These are phyloP conservation scores for Rhyacophila evoluta DNA, from an alignment of 2,888 invertebrate genomes.

Conservation along the genomic window DNA sequence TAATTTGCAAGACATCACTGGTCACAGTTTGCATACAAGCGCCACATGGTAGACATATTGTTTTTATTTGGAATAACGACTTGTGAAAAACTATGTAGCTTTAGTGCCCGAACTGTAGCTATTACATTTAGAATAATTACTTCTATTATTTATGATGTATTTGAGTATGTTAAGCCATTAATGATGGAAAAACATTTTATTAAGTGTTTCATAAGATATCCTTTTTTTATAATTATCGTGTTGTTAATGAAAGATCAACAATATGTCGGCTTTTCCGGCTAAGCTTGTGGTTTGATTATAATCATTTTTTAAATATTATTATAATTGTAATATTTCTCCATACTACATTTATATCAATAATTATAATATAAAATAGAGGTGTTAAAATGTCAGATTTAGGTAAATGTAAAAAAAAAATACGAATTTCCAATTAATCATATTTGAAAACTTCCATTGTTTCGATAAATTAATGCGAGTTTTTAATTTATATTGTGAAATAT, in stretches of 20 bases:
- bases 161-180: no score
- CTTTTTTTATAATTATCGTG: no score
- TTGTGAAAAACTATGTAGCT: no score
- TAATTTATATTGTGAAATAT: background rate
- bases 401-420: background rate
- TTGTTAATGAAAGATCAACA: conserved; percentile 48
- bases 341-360: conserved; percentile 65
- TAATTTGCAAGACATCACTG: no score
- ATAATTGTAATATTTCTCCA: conserved; percentile 62
- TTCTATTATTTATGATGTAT: no score
- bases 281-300: conserved; percentile 30
- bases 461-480: background rate
- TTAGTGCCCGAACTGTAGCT: no score
- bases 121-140: no score
- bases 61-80: no score
- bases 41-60: no score
- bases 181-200: no score
- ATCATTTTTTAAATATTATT: background rate
- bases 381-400: conserved; percentile 4
- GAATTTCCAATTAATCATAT: background rate
- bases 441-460: background rate
- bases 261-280: background rate
- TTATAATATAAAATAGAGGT: conserved; percentile 56
- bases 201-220: no score
- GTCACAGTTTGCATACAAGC: no score